Base-by-base conservation (phyloP, 2,797 vertebrate genomes). In the Hydrolagus colliei region DNA sequence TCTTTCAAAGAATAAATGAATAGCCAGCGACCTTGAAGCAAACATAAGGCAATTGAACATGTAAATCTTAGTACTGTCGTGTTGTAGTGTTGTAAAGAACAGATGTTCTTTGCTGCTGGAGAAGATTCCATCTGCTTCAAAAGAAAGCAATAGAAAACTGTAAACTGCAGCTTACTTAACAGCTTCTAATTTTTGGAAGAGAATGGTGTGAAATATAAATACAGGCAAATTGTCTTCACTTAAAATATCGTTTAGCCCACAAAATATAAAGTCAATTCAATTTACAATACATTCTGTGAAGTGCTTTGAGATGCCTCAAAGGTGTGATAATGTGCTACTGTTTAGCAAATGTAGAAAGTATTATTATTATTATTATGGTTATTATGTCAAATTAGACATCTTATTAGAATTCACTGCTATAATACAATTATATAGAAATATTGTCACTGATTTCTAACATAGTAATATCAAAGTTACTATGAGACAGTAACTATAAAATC, bases 21-120 rank as follows among this genome's bases (percentile, higher is more conserved):
- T 41, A 82, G 68, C 71, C 65, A 71, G 79, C 68, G 79, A 84
- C 62, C 79, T 84, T 84, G 79, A 84, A 32, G 41, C 67, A 84
- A 52, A 71, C 65, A 71, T 71, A 71, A 35, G 65, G 65, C 65
- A 68, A 71, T 71, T 84, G 68, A 68, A 84, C 79, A 84, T 84
- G 79, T 65, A 84, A 84, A 84, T 65, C 79, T 52, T 84, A 35
- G 41, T 84, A 63, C 79, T 84, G 63, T 67, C 79, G 71, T 71
- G 65, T 52, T 35, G 3, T 65, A 84, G 52, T 84, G 63, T 68
- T 68, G 65, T 65, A 68, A 68, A 84, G 79, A 84, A 84, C 79
- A 84, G 62, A 35, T 84, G 79, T 84, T 84, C 67, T 68, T 65
- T 84, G 79, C 68, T 84, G 79, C 79, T 84, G 65, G 63, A 84